Base-by-base conservation (phyloP, 1,140 invertebrate genomes). In the Lordiphosa collinella region DNA sequence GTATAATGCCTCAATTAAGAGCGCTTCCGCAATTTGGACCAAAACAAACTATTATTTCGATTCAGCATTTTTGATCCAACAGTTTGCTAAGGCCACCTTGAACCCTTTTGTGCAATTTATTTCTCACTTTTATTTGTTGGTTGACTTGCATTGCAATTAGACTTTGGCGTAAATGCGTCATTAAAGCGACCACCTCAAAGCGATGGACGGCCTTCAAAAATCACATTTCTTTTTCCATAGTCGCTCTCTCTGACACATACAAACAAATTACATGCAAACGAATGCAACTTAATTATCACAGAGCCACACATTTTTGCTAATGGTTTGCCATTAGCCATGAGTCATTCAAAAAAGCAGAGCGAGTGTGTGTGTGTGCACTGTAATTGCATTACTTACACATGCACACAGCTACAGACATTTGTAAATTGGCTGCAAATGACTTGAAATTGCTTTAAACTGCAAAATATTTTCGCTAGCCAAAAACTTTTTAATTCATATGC, bases 391-490 rank as follows among this genome's bases (percentile, higher is more conserved):
- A 61, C 56, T 65, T 57, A 68, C 47, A 57, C 22, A 34, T 52
- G 50, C 35, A 37, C 54, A 54, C 37, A 58, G 41, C 29, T 25
- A 25, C 51, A 82, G 57, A 76, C 76, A 82, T 80, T 82, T 76
- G 72, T 72, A 84, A 84, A 84, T 84, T 84, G 78, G 78, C 78
- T 84, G 78, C 78, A 84, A 84, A 84, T 84, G 78, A 84, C 78
- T 84, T 84, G 63, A 84, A 84, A 84, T 84, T 84, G 78, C 78
- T 84, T 84, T 84, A 84, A 84, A 73, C 78, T 84, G 80, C 72
- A 84, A 84, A 84, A 82, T 82, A 82, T 82, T 82, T 82, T 82
- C 53, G 64, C 68, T 62, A 67, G 59, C 68, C 64, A n/a, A 67
- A 55, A 44, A 44, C 41, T 44, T 44, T 44, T 44, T 44, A 48